Evolutionary conservation across 2,113 vertebrate genomes (phyloP).

Genomic region (Gymnarchus niloticus): DNA sequence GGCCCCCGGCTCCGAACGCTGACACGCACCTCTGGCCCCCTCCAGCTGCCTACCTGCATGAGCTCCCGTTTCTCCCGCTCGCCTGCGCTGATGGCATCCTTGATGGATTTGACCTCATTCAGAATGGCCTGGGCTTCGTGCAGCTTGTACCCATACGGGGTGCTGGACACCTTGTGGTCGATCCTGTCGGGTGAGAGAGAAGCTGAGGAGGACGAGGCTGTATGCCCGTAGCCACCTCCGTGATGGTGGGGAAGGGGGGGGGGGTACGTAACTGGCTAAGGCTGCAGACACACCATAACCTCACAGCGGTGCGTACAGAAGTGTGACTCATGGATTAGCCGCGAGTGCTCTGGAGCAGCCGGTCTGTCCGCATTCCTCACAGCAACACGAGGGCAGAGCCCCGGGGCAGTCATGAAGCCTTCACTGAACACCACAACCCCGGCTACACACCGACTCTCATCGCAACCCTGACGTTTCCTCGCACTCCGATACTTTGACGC

Average conservation of each 20-base stretch:
- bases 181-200: conserved; percentile 63
- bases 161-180: conserved; percentile 86
- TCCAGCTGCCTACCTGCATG: conserved; percentile 74
- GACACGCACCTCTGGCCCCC: background rate
- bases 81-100: conserved; percentile 86
- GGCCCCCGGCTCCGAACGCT: background rate
- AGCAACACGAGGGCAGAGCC: conserved; percentile 19
- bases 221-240: background rate
- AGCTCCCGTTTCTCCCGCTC: conserved; percentile 96
- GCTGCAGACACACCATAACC: conserved; percentile 17
- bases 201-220: background rate
- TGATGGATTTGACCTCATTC: conserved; percentile 88
- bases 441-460: background rate
- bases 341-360: conserved; percentile 46
- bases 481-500: background rate
- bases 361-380: conserved; percentile 60
- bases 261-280: too few relatives aligned
- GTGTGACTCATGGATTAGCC: conserved; percentile 43
- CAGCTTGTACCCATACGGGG: conserved; percentile 78
- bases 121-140: conserved; percentile 93
- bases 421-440: background rate
- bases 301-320: background rate
- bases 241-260: background rate
- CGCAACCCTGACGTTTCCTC: background rate
- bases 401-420: background rate